These are phyloP conservation scores for Ornithoptera priamus DNA, from an alignment of 2,888 invertebrate genomes.

Conservation along the genomic window DNA sequence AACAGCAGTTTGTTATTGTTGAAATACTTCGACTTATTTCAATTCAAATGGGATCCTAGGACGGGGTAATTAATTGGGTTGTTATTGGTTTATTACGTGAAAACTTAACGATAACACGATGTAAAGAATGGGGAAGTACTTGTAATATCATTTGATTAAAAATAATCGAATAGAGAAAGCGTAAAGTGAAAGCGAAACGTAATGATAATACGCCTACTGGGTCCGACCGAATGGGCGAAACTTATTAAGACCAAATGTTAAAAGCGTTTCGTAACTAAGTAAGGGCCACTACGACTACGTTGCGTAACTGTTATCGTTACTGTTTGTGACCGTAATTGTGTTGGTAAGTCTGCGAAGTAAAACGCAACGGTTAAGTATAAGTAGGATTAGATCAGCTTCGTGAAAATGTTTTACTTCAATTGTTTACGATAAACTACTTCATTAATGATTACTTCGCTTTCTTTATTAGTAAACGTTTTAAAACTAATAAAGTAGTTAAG, in stretches of 20 bases:
- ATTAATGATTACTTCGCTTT: too few species aligned
- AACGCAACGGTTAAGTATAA: slow-evolving; percentile 19
- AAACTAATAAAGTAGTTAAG: too few species aligned
- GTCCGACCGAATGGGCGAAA: slow-evolving; percentile 24
- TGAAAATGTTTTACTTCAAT: slow-evolving; percentile 2
- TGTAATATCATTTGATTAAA: slow-evolving; percentile 11
- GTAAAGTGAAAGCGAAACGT: slow-evolving; percentile 32
- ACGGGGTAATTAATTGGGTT: neutral
- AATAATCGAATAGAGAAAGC: slow-evolving; percentile 36
- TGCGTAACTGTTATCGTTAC: slow-evolving; percentile 28
- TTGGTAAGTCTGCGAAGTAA: slow-evolving; percentile 14
- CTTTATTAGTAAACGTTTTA: too few species aligned
- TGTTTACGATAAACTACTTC: neutral
- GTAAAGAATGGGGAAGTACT: slow-evolving; percentile 23
- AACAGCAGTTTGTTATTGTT: too few species aligned
- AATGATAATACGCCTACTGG: slow-evolving; percentile 16
- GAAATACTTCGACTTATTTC: too few species aligned
- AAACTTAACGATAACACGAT: slow-evolving; percentile 33
- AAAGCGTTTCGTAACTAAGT: slow-evolving; percentile 27
- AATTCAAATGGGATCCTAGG: too few species aligned
- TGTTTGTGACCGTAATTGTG: slow-evolving; percentile 22
- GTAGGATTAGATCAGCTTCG: neutral
- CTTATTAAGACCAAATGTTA: slow-evolving; percentile 27
- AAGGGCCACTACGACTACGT: slow-evolving; percentile 17
- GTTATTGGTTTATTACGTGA: neutral